A percentile compares a stretch with the other conserved stretches of the same genome.
phyloP scores from a whole-genome alignment of 2,888 invertebrate species.

The Ochropleura plecta region DNA sequence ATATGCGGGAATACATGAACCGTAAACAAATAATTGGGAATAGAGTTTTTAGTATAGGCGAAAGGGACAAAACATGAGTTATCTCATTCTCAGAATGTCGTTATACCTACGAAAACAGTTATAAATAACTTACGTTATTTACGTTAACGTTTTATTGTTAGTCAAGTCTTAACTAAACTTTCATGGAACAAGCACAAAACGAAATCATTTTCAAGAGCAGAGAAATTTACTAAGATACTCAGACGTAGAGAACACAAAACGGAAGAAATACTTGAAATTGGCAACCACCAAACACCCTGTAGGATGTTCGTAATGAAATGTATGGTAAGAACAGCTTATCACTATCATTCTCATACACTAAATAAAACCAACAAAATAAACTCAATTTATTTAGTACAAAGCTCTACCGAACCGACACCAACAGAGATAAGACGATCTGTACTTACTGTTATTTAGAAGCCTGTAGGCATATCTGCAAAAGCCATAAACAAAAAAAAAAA shows the following conservation, averaged over 20 bases:
- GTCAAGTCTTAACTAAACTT: not conserved
- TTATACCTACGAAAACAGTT: not conserved
- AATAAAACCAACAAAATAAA: slow-evolving; percentile 20
- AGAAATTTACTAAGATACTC: not conserved
- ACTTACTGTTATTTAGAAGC: slow-evolving; percentile 5
- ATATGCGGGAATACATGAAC: slow-evolving; percentile 27
- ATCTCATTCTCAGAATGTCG: slow-evolving; percentile 1
- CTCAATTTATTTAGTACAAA: slow-evolving; percentile 13
- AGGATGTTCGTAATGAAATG: not conserved
- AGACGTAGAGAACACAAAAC: not conserved
- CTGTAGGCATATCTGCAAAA: slow-evolving; percentile 34
- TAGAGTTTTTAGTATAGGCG: not conserved
- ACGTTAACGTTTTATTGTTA: not conserved
- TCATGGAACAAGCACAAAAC: not conserved
- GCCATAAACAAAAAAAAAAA: slow-evolving; percentile 49
- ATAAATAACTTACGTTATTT: not conserved
- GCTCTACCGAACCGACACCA: slow-evolving; percentile 17
- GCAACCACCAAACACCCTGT: not conserved
- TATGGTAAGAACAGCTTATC: not conserved
- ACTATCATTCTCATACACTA: not conserved
- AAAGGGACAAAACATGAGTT: not conserved
- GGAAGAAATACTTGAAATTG: not conserved
- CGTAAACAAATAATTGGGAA: not conserved
- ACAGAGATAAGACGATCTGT: slow-evolving; percentile 30
- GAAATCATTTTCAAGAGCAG: not conserved